Conservation (phyloP, 92 coral and sea anemone species). For the Hydrozoanthus gracilis region DNA sequence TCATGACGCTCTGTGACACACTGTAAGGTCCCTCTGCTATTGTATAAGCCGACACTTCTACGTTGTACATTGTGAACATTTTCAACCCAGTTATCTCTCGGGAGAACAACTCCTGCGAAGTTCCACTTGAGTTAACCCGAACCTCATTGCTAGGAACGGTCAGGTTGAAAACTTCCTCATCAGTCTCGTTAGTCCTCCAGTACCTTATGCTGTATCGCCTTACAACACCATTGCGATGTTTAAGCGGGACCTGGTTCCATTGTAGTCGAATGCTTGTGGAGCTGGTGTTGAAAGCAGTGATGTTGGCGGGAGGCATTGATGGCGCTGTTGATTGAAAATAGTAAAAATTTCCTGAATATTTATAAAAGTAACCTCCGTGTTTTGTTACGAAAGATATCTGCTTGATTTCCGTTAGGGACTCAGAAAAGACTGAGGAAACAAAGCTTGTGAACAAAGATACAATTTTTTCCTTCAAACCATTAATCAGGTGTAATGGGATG, state of each 20-base stretch:
- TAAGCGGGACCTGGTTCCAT: slow-evolving; percentile 15
- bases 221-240: slow-evolving; percentile 12
- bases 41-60: slow-evolving; percentile 14
- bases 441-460: too few species aligned
- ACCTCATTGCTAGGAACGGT: background rate
- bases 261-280: background rate
- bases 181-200: background rate
- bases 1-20: background rate
- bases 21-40: slow-evolving; percentile 18
- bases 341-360: background rate
- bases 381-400: too few species aligned
- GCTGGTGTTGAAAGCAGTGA: slow-evolving; percentile 4
- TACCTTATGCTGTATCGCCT: background rate
- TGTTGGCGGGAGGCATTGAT: slow-evolving; percentile 9
- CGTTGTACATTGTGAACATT: slow-evolving; percentile 1
- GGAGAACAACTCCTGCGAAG: background rate
- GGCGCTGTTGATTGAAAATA: background rate
- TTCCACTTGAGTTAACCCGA: background rate
- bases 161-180: background rate
- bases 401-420: too few species aligned
- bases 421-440: too few species aligned
- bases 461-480: too few species aligned
- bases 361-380: too few species aligned
- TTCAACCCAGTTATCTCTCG: slow-evolving; percentile 9
- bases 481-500: too few species aligned